phyloP scores from a whole-genome alignment of 2,797 vertebrate species.

The Cottoperca gobio region DNA sequence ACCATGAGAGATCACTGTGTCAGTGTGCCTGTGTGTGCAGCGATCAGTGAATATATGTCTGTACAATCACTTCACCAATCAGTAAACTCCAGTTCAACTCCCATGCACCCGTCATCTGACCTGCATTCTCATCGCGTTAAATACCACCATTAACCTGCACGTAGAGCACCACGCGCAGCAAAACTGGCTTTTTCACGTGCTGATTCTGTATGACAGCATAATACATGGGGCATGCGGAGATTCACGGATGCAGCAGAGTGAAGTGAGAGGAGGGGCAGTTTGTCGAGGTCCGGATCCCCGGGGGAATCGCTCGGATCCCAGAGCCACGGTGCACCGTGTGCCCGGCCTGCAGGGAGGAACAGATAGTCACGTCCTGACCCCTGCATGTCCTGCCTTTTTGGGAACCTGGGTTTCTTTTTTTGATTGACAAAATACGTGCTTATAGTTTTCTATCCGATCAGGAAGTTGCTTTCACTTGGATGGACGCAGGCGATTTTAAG shows the following conservation, averaged over 20 bases:
- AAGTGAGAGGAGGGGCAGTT: conserved; percentile 47
- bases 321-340: conserved; percentile 37
- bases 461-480: not conserved
- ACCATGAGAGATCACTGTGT: no score
- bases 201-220: conserved; percentile 45
- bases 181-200: conserved; percentile 30
- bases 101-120: conserved; percentile 25
- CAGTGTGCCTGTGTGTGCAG: not conserved
- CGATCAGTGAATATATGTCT: conserved; percentile 19
- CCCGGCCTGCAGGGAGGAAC: conserved; percentile 20
- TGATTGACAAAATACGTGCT: conserved; percentile 7
- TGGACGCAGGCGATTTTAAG: not conserved
- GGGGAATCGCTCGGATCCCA: conserved; percentile 55
- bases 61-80: conserved; percentile 1
- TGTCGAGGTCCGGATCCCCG: conserved; percentile 52
- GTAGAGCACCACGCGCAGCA: not conserved
- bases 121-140: conserved; percentile 21
- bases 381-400: not conserved
- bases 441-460: conserved; percentile 2
- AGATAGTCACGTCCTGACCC: conserved; percentile 25
- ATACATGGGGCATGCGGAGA: conserved; percentile 34
- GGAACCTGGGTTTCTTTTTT: conserved; percentile 12
- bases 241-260: conserved; percentile 44
- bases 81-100: conserved; percentile 10
- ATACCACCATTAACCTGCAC: not conserved